A percentile compares a stretch with the other conserved stretches of the same genome.
These are phyloP conservation scores for Bufotes viridis DNA, from an alignment of 2,797 vertebrate genomes.

Conservation along the genomic window DNA sequence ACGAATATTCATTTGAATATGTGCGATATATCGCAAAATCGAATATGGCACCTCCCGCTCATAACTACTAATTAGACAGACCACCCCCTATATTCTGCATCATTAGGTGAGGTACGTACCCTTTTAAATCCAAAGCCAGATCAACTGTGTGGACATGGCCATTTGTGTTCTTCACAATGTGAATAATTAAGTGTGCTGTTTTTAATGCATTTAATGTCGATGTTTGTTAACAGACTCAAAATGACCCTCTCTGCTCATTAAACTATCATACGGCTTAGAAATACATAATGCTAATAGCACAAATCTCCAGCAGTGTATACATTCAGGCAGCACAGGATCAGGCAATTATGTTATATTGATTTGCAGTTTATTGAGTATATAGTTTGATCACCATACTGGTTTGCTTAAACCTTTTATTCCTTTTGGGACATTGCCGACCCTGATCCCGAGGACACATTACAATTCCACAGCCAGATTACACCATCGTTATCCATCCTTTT, in stretches of 20 bases:
- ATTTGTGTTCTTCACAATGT: neutral
- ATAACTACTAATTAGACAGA: too few species aligned
- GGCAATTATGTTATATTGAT: conserved; percentile 32
- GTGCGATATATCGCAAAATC: too few species aligned
- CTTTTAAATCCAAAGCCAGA: neutral
- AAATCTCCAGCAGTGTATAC: neutral
- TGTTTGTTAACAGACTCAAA: conserved; percentile 2
- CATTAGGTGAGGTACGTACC: neutral
- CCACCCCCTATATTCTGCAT: neutral
- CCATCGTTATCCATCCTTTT: neutral
- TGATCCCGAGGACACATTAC: neutral
- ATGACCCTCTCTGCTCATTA: conserved; percentile 8
- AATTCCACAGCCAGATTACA: neutral
- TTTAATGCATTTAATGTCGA: neutral
- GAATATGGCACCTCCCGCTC: too few species aligned
- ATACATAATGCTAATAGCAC: conserved; percentile 17
- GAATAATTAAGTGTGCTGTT: neutral
- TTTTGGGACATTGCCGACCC: neutral
- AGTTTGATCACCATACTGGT: neutral
- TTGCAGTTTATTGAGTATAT: conserved; percentile 22
- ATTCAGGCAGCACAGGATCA: neutral
- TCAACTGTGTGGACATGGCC: neutral
- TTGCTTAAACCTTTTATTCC: conserved; percentile 13
- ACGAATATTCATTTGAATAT: too few species aligned
- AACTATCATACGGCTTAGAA: neutral